Base-by-base conservation (phyloP, 2,888 invertebrate genomes). In the Teleogryllus oceanicus region DNA sequence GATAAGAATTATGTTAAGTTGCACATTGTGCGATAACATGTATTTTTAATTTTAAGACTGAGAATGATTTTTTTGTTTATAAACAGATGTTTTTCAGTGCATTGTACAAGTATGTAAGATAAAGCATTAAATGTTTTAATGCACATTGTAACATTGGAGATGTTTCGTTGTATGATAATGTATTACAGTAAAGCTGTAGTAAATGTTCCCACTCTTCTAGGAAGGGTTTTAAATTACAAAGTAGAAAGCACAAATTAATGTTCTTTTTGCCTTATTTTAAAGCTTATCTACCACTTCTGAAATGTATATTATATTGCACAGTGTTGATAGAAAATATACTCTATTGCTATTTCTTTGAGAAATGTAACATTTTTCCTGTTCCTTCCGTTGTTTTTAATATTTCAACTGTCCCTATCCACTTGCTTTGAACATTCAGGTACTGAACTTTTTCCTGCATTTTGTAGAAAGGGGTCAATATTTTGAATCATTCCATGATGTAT, bases 11-110 rank as follows among this genome's bases (percentile, higher is more conserved):
- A 62, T 62, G n/a, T 18, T 62, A 62, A 62, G n/a, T 62, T n/a
- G 62, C n/a, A 18, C n/a, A 11, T 62, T 62, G 62, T 62, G 62
- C 62, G 8, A 37, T 37, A 8, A 62, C 62, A 62, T 18, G n/a
- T 62, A 62, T 62, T 62, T 62, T 62, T 62, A 62, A 62, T 62
- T 62, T 37, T 62, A 62, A 62, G 62, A 62, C 62, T 62, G 62
- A 62, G n/a, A 62, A 62, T 62, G n/a, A 18, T 62, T 62, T 62
- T 51, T n/a, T 62, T 62, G n/a, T 18, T 62, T 62, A 62, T 18
- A 18, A n/a, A 18, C 62, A 62, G 16, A 12, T 62, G 62, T 18
- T 62, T 62, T 62, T 62, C n/a, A 62, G 62, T 62, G 62, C 62
- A 18, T 18, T 62, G 62, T 62, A 62, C 62, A 62, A 62, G 62